phyloP scores from a whole-genome alignment of 2,888 invertebrate species.

The Eupithecia tripunctaria region DNA sequence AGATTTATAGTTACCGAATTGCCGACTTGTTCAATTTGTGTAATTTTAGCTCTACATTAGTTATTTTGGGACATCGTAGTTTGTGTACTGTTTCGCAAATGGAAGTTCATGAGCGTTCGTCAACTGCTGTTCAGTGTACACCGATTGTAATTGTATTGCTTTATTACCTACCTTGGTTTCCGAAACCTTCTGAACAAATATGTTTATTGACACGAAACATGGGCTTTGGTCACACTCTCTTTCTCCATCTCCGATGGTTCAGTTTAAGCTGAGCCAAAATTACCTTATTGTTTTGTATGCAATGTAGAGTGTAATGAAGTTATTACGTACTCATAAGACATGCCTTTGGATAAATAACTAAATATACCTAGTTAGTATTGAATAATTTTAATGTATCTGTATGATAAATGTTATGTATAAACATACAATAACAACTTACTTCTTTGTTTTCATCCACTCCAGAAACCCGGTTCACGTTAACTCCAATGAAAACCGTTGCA shows the following conservation, averaged over 20 bases:
- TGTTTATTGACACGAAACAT: neutral
- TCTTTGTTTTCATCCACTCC: constrained; percentile 87
- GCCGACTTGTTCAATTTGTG: neutral
- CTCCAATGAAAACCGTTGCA: constrained; percentile 85
- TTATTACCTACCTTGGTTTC: neutral
- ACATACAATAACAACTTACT: constrained; percentile 64
- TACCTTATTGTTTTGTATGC: no score
- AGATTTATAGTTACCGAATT: neutral
- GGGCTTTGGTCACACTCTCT: neutral
- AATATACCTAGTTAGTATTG: neutral
- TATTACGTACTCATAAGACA: neutral
- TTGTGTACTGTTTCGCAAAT: constrained; percentile 13
- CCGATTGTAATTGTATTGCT: neutral
- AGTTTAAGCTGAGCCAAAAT: neutral
- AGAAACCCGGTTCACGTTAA: constrained; percentile 86
- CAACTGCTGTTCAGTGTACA: constrained; percentile 10
- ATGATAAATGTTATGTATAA: no score
- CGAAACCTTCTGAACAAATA: neutral
- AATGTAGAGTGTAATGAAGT: no score
- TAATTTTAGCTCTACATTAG: constrained; percentile 10
- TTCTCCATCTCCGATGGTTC: neutral
- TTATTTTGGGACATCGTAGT: constrained; percentile 20
- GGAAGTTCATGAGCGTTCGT: constrained; percentile 25
- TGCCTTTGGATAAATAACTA: neutral
- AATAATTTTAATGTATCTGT: neutral